These are phyloP conservation scores for Elegia similella DNA, from an alignment of 2,888 invertebrate species.

Conservation along the genomic window DNA sequence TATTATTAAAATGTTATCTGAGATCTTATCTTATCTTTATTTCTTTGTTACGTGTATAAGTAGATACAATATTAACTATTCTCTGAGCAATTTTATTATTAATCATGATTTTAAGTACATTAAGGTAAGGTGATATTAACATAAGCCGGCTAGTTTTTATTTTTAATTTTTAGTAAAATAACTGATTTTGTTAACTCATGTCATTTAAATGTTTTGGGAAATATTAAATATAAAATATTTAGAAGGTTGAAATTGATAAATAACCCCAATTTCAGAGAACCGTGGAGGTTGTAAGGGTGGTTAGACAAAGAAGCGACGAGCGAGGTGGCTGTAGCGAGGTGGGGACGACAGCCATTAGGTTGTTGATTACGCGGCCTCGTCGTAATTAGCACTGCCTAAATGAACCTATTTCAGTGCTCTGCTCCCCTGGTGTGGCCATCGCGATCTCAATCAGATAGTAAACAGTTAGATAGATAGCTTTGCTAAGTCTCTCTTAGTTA, in stretches of 20 bases:
- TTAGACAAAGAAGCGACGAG: conserved; percentile 30
- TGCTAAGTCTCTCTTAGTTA: conserved; percentile 17
- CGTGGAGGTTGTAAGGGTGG: conserved; percentile 37
- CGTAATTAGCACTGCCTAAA: conserved; percentile 71
- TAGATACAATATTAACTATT: no score
- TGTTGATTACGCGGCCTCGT: conserved; percentile 62
- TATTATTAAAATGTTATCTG: background rate
- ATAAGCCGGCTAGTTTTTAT: no score
- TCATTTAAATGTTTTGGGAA: no score
- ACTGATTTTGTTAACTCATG: no score
- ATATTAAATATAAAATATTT: no score
- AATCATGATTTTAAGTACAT: no score
- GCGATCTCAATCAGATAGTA: conserved; percentile 46
- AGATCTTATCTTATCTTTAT: no score
- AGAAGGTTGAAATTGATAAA: background rate
- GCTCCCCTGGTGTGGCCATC: conserved; percentile 51
- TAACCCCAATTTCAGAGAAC: conserved; percentile 30
- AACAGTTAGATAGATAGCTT: conserved; percentile 30
- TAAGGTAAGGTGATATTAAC: no score
- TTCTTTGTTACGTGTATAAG: no score
- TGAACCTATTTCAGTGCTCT: conserved; percentile 63
- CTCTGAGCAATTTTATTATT: no score
- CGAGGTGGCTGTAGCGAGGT: conserved; percentile 21
- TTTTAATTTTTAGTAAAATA: no score
- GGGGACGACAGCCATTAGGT: conserved; percentile 56